Conservation (phyloP, 1,140 invertebrate genomes). For the Muscidifurax raptorellus region DNA sequence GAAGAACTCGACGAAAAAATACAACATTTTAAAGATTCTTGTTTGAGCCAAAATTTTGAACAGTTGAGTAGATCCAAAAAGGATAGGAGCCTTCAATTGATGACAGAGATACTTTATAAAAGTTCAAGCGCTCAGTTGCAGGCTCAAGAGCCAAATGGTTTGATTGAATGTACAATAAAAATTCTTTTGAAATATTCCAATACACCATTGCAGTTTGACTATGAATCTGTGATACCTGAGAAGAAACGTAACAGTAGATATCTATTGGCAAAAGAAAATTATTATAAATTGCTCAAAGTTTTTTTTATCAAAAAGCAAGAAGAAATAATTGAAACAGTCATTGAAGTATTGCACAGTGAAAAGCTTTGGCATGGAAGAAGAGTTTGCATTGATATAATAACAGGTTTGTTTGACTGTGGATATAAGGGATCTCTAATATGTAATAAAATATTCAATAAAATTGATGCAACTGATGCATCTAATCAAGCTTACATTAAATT, state of each 20-base stretch:
- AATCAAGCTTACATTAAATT: conserved; percentile 46
- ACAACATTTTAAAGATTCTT: conserved; percentile 32
- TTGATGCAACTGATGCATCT: conserved; percentile 53
- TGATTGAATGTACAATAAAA: conserved; percentile 60
- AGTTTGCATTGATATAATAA: conserved; percentile 60
- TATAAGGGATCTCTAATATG: conserved; percentile 55
- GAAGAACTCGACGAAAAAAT: conserved; percentile 53
- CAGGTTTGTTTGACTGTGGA: conserved; percentile 56
- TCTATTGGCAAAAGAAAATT: conserved; percentile 58
- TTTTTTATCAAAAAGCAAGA: conserved; percentile 56
- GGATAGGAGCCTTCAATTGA: conserved; percentile 51
- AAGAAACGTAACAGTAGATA: conserved; percentile 60
- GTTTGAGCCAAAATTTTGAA: background rate
- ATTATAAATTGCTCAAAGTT: conserved; percentile 57
- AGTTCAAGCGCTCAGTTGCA: conserved; percentile 58
- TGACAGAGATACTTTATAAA: conserved; percentile 54
- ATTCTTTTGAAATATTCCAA: conserved; percentile 51
- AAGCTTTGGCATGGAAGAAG: conserved; percentile 64
- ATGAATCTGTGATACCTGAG: conserved; percentile 42
- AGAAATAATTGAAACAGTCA: conserved; percentile 56
- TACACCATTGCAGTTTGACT: conserved; percentile 49
- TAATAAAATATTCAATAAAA: conserved; percentile 59
- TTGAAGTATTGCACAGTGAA: conserved; percentile 58
- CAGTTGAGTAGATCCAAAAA: conserved; percentile 31
- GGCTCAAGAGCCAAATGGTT: conserved; percentile 43